Base-by-base conservation (phyloP, 2,888 invertebrate species). In the Pachymerium ferrugineum region DNA sequence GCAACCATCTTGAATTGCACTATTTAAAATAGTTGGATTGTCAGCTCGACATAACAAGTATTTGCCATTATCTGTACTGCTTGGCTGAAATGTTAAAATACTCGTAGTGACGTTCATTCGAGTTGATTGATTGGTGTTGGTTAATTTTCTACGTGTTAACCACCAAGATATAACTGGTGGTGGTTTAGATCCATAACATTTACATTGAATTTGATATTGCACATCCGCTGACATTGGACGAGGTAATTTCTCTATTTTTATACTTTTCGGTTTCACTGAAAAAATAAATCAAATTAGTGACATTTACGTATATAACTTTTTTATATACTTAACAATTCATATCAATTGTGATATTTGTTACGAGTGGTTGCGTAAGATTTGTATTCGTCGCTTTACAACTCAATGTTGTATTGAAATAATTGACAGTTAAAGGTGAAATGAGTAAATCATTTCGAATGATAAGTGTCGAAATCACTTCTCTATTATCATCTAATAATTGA, bases 301-400 rank as follows among this genome's bases (percentile, higher is more conserved):
- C n/a, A n/a, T 22, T 72, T 35, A 62, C 73, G 30, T n/a, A n/a
- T n/a, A n/a, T n/a, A n/a, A n/a, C n/a, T n/a, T n/a, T n/a, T n/a
- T n/a, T n/a, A n/a, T n/a, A n/a, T n/a, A n/a, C n/a, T n/a, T n/a
- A n/a, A n/a, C n/a, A n/a, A n/a, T 73, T 73, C 73, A 73, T 62
- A 29, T 73, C 62, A 62, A 73, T 29, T 4, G 62, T 73, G n/a
- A 73, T 14, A 5, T 14, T 28, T 22, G 73, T 30, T 1, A 28
- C 12, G 1, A 14, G 0, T 12, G 73, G 73, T 2, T 6, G 12
- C 6, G 29, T 16, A 2, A 73, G 3, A 10, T 73, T 25, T 3
- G 54, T 62, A 29, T 73, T 73, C 1, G 73, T 10, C 6, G 73
- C 67, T 16, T 69, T 5, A 62, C 73, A 73, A 4, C 62, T 54